Base-by-base conservation (phyloP, 2,888 invertebrate species). In the Aproaerema taeniolella region DNA sequence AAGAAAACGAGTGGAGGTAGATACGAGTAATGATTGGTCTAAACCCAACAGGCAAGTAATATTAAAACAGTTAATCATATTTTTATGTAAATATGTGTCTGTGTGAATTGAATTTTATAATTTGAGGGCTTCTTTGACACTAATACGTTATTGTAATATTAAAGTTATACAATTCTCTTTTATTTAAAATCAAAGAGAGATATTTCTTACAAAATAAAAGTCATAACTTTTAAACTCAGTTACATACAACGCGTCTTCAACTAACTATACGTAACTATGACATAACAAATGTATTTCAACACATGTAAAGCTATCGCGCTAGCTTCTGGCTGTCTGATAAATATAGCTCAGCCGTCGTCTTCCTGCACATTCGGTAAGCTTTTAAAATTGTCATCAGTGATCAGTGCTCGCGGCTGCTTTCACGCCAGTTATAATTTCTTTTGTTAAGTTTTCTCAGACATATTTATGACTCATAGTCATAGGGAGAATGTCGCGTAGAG, bases 361-460 rank as follows among this genome's bases (percentile, higher is more conserved):
- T 83, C 76, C 78, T 83, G 78, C 67, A 79, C 80, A 75, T 74
- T 72, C 73, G 60, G 73, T 75, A 73, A 77, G 77, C 77, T 83
- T 83, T 80, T 77, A 80, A 78, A 85, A 82, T 80, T 83, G 83
- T 85, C 83, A 79, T 74, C 78, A 70, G 73, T 72, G 76, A 76
- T 74, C 83, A 77, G 77, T 75, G 82, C 78, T 81, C 86, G 82
- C 82, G 73, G 58, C 71, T 78, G 76, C 80, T 82, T 81, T 81
- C 76, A 75, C 72, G 68, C 59, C 59, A 65, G 76, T 80, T 71
- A 81, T 75, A 81, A 80, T 79, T 83, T 76, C 74, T 73, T 76
- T 79, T 77, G 58, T 39, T 62, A 61, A 60, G 65, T 68, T 74
- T 74, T 74, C 57, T 69, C 66, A 66, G 73, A 67, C 67, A 70